Conservation (phyloP, 2,113 vertebrate species). For the Paramormyrops kingsleyae region DNA sequence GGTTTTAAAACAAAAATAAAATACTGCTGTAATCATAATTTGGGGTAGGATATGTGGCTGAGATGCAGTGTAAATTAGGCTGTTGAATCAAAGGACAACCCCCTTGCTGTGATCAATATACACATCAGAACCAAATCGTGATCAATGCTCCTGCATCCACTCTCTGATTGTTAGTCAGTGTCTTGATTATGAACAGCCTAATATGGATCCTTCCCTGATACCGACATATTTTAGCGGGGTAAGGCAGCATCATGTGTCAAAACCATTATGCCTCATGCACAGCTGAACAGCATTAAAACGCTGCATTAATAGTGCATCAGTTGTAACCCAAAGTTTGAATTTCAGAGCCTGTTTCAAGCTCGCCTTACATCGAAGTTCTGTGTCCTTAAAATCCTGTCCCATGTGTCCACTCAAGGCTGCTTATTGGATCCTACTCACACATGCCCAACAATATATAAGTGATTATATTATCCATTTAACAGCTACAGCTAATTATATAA, state of each 20-base stretch:
- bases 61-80: not conserved
- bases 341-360: not conserved
- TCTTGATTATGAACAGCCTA: not conserved
- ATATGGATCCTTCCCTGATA: not conserved
- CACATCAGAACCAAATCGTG: not conserved
- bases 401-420: not conserved
- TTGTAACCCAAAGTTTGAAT: not conserved
- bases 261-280: not conserved
- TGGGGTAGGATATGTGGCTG: not conserved
- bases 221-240: not conserved
- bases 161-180: not conserved
- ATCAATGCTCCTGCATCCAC: not conserved
- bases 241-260: not conserved
- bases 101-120: not conserved
- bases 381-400: not conserved
- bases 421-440: not conserved
- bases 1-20: not conserved
- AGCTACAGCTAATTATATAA: not conserved
- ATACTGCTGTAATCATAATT: not conserved
- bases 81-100: not conserved
- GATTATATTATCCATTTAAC: constrained; percentile 7
- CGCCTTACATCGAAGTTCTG: not conserved
- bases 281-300: not conserved
- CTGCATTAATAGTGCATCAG: not conserved
- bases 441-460: constrained; percentile 5